These are phyloP conservation scores for Camelus bactrianus DNA, from an alignment of 2,113 vertebrate species.

Conservation along the genomic window DNA sequence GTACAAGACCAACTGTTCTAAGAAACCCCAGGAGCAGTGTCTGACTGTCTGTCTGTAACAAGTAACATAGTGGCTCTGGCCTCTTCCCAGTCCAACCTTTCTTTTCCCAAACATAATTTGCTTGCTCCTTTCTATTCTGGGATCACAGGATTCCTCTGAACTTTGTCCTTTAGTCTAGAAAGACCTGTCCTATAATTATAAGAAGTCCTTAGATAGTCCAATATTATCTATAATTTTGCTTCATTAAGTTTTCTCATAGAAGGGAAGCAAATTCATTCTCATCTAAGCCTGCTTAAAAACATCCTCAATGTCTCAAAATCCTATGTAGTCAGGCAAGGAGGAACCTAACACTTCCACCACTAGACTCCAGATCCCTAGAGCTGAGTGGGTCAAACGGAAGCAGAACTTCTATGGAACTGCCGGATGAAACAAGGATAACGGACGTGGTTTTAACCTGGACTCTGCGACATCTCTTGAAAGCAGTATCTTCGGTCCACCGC, in stretches of 20 bases:
- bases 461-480: neutral
- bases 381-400: neutral
- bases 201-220: neutral
- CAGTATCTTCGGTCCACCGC: neutral
- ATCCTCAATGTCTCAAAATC: neutral
- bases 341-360: neutral
- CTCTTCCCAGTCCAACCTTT: neutral
- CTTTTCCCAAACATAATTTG: neutral
- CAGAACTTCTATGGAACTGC: neutral
- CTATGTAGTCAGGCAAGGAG: neutral
- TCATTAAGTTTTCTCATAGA: neutral
- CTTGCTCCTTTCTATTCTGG: neutral
- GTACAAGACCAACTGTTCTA: neutral
- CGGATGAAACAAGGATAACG: neutral
- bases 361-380: neutral
- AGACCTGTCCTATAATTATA: neutral
- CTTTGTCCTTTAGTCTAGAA: neutral
- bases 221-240: neutral
- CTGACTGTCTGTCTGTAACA: neutral
- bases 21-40: neutral
- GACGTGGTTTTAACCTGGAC: neutral
- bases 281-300: neutral
- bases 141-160: neutral
- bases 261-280: neutral
- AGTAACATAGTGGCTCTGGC: neutral